These are phyloP conservation scores for Timema podura DNA, from an alignment of 2,888 invertebrate genomes.

Conservation along the genomic window DNA sequence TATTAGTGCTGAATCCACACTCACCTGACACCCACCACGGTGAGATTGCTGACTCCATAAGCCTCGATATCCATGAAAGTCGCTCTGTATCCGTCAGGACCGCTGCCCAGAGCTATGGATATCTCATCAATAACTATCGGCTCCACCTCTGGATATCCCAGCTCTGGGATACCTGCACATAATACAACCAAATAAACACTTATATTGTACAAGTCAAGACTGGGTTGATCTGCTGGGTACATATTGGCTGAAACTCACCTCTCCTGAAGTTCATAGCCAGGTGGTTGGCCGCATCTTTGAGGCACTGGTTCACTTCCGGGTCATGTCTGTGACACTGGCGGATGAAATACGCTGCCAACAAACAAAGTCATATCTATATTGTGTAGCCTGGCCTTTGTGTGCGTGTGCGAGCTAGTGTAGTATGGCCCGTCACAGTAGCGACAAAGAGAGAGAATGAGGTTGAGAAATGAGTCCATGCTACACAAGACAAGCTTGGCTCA, in stretches of 20 bases:
- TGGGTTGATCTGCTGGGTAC: too few species aligned
- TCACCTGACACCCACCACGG: slow-evolving; percentile 73
- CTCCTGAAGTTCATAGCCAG: slow-evolving; percentile 65
- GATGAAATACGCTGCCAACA: slow-evolving; percentile 53
- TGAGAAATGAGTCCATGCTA: too few species aligned
- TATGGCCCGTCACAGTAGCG: too few species aligned
- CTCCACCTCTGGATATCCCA: slow-evolving; percentile 61
- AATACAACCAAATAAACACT: neutral
- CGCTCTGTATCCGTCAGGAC: slow-evolving; percentile 78
- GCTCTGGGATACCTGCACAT: slow-evolving; percentile 62
- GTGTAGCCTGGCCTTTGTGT: too few species aligned
- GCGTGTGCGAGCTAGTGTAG: too few species aligned
- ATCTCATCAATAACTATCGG: slow-evolving; percentile 80
- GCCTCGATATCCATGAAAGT: slow-evolving; percentile 76
- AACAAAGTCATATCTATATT: neutral
- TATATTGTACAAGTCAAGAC: too few species aligned
- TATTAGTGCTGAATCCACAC: slow-evolving; percentile 25
- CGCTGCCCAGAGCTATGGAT: slow-evolving; percentile 71
- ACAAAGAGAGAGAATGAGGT: too few species aligned
- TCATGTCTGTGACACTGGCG: slow-evolving; percentile 69
- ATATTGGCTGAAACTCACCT: slow-evolving; percentile 33
- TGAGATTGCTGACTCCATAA: slow-evolving; percentile 74
- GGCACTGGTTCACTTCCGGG: slow-evolving; percentile 66
- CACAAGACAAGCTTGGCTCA: too few species aligned
- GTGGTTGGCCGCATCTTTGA: slow-evolving; percentile 69